Evolutionary conservation across 2,797 vertebrate genomes (phyloP), one percentile per base, ranked within the genome.

Genomic region (Australoheros facetus): DNA sequence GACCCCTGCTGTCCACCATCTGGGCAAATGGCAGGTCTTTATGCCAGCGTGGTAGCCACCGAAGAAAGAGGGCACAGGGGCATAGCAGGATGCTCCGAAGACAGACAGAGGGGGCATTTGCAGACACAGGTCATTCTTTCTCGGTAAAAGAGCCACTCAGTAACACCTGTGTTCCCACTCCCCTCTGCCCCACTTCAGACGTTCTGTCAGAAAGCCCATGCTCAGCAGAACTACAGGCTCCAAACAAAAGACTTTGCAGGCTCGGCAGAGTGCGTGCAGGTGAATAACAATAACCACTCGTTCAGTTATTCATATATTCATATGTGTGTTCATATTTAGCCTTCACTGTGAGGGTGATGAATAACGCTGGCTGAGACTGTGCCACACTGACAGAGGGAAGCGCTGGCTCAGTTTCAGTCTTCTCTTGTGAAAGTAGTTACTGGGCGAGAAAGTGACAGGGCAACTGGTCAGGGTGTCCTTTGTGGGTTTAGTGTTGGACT

Each of bases 271-370:
- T 60, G 89, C 85, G 89, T 83, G 91, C 90, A 91, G 93, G 90
- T 93, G 94, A 94, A 94, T 94, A 94, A 92, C 92, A 94, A 94
- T 92, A 88, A 87, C 89, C 86, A 88, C 91, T 92, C 88, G 58
- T 91, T 95, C 91, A 92, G 87, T 79, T 95, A 95, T 95, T 95
- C 93, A 95, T 95, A 89, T 94, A 95, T 95, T 95, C 95, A 93
- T 93, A 91, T 93, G 92, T 93, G 92, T 91, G 91, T 91, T 94
- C 92, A 92, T 92, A 92, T 95, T 94, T 93, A 89, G 92, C 94
- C 93, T 95, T 92, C 89, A 88, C 92, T 84, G 91, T 84, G 88
- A 91, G 88, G 91, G 89, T 93, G 93, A 94, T 94, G 93, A 94
- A 91, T 91, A 92, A 91, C 60, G 28, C 64, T 66, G 88, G 90